These are phyloP conservation scores for Cordylochernes scorpioides DNA, from an alignment of 2,888 invertebrate species.

Conservation along the genomic window DNA sequence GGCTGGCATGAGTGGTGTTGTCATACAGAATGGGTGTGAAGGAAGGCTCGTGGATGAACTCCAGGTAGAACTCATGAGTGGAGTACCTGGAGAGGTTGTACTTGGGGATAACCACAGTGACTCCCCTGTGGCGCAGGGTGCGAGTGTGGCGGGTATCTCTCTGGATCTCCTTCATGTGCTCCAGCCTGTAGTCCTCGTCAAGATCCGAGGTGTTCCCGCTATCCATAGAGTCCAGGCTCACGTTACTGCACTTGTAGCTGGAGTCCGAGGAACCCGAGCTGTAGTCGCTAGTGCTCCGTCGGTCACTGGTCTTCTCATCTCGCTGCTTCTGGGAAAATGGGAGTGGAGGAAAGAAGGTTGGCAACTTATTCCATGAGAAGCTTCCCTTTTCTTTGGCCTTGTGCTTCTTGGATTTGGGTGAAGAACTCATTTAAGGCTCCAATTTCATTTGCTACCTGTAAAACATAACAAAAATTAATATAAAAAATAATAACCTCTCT, in stretches of 20 bases:
- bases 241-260: background rate
- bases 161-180: conserved; percentile 1
- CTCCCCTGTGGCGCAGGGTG: conserved; percentile 2
- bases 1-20: conserved; percentile 15
- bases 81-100: conserved; percentile 2
- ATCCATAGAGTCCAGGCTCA: conserved; percentile 1
- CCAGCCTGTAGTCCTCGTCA: conserved; percentile 3
- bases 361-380: conserved; percentile 1
- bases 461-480: too few relatives aligned
- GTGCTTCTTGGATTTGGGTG: too few relatives aligned
- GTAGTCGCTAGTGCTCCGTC: conserved; percentile 2
- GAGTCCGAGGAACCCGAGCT: conserved; percentile 3
- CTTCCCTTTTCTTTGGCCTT: too few relatives aligned
- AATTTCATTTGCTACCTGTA: too few relatives aligned
- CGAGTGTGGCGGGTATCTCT: conserved; percentile 2
- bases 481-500: too few relatives aligned
- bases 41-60: conserved; percentile 7
- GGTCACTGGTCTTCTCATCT: conserved; percentile 1
- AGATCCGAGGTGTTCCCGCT: conserved; percentile 4
- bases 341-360: background rate
- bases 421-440: too few relatives aligned
- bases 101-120: conserved; percentile 6
- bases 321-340: background rate
- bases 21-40: conserved; percentile 3
- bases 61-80: conserved; percentile 5